phyloP scores from a whole-genome alignment of 1,140 invertebrate genomes.

The Drosophila novamexicana region DNA sequence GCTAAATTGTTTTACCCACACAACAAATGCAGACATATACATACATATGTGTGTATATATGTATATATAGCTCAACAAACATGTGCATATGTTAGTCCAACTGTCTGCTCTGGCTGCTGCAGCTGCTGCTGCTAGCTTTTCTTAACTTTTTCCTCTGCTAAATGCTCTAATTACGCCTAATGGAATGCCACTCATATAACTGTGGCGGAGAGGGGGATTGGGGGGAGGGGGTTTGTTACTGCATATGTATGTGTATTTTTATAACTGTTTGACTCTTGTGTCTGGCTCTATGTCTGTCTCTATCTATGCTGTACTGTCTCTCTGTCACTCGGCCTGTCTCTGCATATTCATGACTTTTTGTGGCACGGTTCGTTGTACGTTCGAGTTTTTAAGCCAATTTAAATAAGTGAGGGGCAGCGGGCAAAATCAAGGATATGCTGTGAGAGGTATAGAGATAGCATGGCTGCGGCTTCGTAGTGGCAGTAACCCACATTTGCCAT shows the following conservation, averaged over 20 bases:
- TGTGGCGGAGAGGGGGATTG: background rate
- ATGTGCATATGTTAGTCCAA: constrained; percentile 32
- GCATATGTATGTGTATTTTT: constrained; percentile 43
- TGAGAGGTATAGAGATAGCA: background rate
- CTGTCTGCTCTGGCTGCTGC: constrained; percentile 41
- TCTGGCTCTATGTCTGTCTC: constrained; percentile 25
- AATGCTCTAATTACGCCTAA: constrained; percentile 82
- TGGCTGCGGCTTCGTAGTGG: background rate
- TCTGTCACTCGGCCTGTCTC: constrained; percentile 30
- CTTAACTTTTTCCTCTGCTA: constrained; percentile 75
- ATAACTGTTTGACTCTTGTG: constrained; percentile 60
- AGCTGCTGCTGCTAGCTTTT: constrained; percentile 51
- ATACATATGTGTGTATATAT: constrained; percentile 17
- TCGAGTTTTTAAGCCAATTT: constrained; percentile 80
- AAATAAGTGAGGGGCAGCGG: constrained; percentile 46
- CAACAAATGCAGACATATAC: constrained; percentile 22
- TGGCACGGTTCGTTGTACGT: constrained; percentile 57
- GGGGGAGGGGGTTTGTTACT: constrained; percentile 6
- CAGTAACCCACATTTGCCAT: constrained; percentile 8
- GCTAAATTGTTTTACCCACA: constrained; percentile 50
- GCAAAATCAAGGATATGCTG: constrained; percentile 3
- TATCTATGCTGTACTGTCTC: background rate
- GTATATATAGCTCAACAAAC: constrained; percentile 1
- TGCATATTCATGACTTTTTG: constrained; percentile 76
- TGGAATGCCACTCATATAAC: constrained; percentile 62